Base-by-base conservation (phyloP, 1,140 invertebrate species). In the Procambarus clarkii region DNA sequence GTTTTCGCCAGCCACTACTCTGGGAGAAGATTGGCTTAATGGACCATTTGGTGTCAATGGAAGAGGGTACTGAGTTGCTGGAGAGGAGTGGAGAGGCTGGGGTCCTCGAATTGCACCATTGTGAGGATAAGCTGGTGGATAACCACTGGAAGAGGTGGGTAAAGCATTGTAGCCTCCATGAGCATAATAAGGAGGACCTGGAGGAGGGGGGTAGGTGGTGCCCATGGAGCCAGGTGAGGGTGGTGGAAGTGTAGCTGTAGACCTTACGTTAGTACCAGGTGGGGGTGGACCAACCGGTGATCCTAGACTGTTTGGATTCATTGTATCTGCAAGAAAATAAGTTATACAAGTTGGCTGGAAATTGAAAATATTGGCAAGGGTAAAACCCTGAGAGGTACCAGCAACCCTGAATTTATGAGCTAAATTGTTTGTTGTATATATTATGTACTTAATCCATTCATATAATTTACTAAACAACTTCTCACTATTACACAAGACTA, bases 281-380 rank as follows among this genome's bases (percentile, higher is more conserved):
- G 91, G 92, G 5, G 92, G 92, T 7, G 92, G 92, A 5, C 92
- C 92, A 21, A 93, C 92, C 4, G 92, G 92, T 11, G 92, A 93
- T 34, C 91, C 92, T 45, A 93, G 81, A n/a, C 69, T 87, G 74
- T 86, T 92, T 8, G 91, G 88, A 60, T 92, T 93, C 88, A 93
- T 76, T 15, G 92, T 84, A 64, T 92, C 92, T 92, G 92, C 9
- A 92, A 91, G 60, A 44, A 48, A 64, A 15, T 18, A 64, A 8
- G 11, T 4, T 54, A 54, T 54, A 54, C 50, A 54, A 54, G 13
- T 54, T 9, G 50, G 8, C 50, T 54, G 50, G 50, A 54, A 54
- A 54, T 54, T 0, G 50, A 54, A 54, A 54, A 54, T 13, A 8
- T 9, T 54, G 13, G 4, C 13, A 13, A 54, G 50, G 50, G 50